phyloP scores from a whole-genome alignment of 1,140 invertebrate genomes.

The Formica exsecta region DNA sequence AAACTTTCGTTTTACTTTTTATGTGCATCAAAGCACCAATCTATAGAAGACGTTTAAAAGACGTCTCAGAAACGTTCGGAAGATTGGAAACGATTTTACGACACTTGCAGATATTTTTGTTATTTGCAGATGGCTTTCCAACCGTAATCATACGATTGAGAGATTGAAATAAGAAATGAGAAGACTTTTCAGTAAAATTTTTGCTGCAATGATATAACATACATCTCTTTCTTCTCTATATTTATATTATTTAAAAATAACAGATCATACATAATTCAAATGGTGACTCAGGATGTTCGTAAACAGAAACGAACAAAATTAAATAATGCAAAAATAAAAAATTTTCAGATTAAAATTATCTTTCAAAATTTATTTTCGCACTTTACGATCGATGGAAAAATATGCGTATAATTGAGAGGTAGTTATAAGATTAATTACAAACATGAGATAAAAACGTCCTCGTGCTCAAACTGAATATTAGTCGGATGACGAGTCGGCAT shows the following conservation, averaged over 20 bases:
- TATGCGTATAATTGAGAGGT: not conserved
- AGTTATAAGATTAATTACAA: not conserved
- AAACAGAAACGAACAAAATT: not conserved
- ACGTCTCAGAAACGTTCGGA: conserved; percentile 4
- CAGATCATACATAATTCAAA: not conserved
- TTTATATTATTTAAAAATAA: not conserved
- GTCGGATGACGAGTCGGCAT: conserved; percentile 1
- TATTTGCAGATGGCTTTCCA: not conserved
- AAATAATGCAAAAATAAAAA: not conserved
- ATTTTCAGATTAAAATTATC: not conserved
- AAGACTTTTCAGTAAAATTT: not conserved
- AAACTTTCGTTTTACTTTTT: not conserved
- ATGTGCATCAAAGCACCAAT: not conserved
- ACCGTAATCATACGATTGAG: conserved; percentile 8
- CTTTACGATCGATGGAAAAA: not conserved
- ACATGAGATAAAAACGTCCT: not conserved
- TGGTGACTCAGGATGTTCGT: not conserved
- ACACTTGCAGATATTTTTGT: not conserved
- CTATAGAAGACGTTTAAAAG: conserved; percentile 2
- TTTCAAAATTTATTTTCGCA: not conserved
- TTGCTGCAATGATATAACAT: not conserved
- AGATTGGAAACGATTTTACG: conserved; percentile 11
- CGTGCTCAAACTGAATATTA: not conserved
- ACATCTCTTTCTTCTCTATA: not conserved
- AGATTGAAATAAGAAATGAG: not conserved